Evolutionary conservation across 37 sponge, comb jelly and placozoan species (phyloP).

Genomic region (Mnemiopsis leidyi): DNA sequence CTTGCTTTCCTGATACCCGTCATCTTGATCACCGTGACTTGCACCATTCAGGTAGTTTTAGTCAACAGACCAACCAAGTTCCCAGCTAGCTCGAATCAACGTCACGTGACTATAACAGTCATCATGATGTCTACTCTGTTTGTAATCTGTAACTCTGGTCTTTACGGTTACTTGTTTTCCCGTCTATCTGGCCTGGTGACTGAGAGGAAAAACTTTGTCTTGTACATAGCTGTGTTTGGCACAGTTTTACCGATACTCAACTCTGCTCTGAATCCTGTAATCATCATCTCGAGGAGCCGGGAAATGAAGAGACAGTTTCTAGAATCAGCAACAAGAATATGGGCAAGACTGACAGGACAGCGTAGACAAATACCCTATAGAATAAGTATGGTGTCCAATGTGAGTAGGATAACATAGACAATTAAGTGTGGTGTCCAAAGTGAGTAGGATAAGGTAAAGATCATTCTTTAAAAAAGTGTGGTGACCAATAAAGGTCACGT

Average conservation of each 20-base stretch:
- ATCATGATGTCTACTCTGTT: neutral
- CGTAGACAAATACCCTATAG: no score
- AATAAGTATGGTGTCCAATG: no score
- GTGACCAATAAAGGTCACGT: neutral
- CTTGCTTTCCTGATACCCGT: neutral
- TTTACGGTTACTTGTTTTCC: neutral
- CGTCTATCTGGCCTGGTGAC: neutral
- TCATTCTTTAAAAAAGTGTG: no score
- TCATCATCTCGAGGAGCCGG: no score
- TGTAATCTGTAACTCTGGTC: neutral
- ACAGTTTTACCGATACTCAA: neutral
- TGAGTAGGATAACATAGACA: no score
- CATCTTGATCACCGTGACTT: neutral
- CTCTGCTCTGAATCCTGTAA: neutral
- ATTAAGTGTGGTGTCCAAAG: no score
- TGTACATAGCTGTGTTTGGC: neutral
- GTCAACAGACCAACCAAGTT: neutral
- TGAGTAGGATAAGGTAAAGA: no score
- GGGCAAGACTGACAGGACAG: no score
- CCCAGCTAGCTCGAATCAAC: neutral
- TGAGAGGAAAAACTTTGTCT: neutral
- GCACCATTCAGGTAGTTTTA: neutral
- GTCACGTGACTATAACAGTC: neutral
- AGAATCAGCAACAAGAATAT: no score
- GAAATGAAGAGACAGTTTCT: no score